Evolutionary conservation across 2,888 invertebrate species (phyloP).

Genomic region (Notodonta ziczac): DNA sequence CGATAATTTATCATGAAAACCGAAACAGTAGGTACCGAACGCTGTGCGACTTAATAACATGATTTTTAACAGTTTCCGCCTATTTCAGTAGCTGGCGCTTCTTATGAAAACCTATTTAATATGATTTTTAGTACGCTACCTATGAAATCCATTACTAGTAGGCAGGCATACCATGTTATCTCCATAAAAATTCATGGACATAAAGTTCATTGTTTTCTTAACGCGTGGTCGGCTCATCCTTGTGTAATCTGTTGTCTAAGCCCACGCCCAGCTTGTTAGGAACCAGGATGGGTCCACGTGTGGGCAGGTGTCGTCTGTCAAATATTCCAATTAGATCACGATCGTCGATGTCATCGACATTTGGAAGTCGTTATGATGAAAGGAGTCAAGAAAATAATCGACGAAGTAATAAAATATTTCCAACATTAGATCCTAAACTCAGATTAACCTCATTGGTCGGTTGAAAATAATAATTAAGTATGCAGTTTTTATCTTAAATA

Average conservation of each 20-base stretch:
- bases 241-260: background rate
- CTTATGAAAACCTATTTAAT: no score
- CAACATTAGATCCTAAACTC: no score
- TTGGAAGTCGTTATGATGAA: background rate
- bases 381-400: background rate
- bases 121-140: no score
- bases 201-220: background rate
- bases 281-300: slow-evolving; percentile 5
- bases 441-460: no score
- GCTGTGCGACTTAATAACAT: no score
- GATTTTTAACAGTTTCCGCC: no score
- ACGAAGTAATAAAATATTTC: background rate
- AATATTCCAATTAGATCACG: slow-evolving; percentile 8
- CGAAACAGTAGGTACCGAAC: no score
- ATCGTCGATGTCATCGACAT: slow-evolving; percentile 1
- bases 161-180: background rate
- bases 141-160: no score
- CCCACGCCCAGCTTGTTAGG: slow-evolving; percentile 6
- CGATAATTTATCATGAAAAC: no score
- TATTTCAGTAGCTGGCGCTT: no score
- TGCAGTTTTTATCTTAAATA: no score
- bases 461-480: no score
- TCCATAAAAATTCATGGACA: background rate
- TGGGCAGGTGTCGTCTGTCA: slow-evolving; percentile 6
- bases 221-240: slow-evolving; percentile 4